Conservation (phyloP, 1,140 invertebrate genomes). For the Zaprionus inermis region DNA sequence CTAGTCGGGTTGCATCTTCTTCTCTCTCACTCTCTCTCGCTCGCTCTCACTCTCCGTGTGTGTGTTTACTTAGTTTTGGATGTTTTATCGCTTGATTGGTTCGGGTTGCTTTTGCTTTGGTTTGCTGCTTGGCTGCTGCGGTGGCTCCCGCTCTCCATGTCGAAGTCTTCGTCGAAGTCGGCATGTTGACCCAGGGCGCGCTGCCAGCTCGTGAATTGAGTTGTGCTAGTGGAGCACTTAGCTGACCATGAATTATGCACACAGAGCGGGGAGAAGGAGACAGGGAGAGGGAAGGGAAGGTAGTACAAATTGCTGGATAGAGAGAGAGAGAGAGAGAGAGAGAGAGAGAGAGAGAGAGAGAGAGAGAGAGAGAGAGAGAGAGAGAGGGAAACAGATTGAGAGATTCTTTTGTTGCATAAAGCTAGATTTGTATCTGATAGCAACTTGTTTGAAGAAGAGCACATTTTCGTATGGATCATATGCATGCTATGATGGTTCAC, state of each 20-base stretch:
- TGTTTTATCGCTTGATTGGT: slow-evolving; percentile 77
- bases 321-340: neutral
- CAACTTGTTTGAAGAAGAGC: neutral
- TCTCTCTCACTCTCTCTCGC: neutral
- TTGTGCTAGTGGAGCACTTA: slow-evolving; percentile 42
- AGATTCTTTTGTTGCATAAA: neutral
- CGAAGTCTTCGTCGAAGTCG: slow-evolving; percentile 3
- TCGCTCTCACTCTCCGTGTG: slow-evolving; percentile 28
- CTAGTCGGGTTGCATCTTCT: slow-evolving; percentile 11
- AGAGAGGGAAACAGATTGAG: neutral
- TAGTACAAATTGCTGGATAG: neutral
- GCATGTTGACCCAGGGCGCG: slow-evolving; percentile 61
- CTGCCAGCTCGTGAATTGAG: slow-evolving; percentile 59
- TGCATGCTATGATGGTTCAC: neutral
- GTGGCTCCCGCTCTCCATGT: slow-evolving; percentile 11
- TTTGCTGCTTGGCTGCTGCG: slow-evolving; percentile 59
- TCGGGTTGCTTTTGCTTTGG: slow-evolving; percentile 52
- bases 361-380: neutral
- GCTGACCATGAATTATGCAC: slow-evolving; percentile 27
- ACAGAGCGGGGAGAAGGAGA: neutral
- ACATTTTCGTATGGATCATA: neutral
- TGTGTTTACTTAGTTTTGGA: slow-evolving; percentile 78
- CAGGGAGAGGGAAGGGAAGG: neutral
- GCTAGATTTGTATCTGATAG: neutral
- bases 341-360: neutral